Evolutionary conservation across 2,797 vertebrate genomes (phyloP), one percentile per base, ranked within the genome.

Genomic region (Gambelia wislizenii): DNA sequence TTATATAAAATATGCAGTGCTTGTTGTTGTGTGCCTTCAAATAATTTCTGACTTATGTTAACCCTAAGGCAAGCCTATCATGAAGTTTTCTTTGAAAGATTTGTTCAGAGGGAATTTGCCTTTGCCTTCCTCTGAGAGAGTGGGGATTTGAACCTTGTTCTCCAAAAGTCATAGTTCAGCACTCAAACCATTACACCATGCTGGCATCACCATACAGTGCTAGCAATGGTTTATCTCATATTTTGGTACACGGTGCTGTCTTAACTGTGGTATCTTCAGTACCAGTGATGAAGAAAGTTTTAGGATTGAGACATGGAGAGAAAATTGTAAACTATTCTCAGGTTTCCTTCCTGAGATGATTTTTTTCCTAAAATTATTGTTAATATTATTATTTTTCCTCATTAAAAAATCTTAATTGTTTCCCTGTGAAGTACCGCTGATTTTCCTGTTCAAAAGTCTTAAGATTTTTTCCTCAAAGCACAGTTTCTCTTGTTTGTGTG

Each of bases 401-500:
- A 27, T 61, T 42, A 12, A 61, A 59, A 22, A 42, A n/a, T 72
- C 36, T 42, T 36, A 74, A 39, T 20, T 39, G 7, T 89, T 84
- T 47, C 64, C 39, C 83, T 89, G 20, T 52, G 88, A 86, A 89
- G 25, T 86, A 27, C 39, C 12, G 6, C 89, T 82, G 10, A 14
- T 88, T 95, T 94, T 93, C 81, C 82, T 92, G 92, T 87, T 94
- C 83, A n/a, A n/a, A n/a, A 96, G 92, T 91, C 33, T 92, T 94
- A 70, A 14, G 59, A 94, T 96, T 95, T 20, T 6, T 18, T 20
- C 96, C 92, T 86, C 14, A 44, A 56, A 93, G 93, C 95, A 96
- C 97, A 98, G 97, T 98, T 98, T 97, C 95, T 97, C 87, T 96
- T 97, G 96, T 97, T 97, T 95, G 96, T 95, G 96, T 97, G 91